These are phyloP conservation scores for Oryzias curvinotus DNA, from an alignment of 2,113 vertebrate genomes.

Conservation along the genomic window DNA sequence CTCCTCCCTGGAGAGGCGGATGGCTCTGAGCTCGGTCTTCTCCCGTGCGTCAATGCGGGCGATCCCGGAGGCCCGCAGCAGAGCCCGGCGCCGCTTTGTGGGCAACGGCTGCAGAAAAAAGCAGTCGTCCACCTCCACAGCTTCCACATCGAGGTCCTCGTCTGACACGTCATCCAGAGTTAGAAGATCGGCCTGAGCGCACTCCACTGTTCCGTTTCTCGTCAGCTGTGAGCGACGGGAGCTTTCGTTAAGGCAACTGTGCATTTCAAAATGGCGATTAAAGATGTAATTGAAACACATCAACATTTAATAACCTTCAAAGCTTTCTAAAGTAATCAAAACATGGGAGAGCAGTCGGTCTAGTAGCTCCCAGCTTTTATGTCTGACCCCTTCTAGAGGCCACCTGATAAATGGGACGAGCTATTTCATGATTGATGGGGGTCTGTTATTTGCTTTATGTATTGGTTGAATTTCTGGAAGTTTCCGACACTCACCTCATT, in stretches of 20 bases:
- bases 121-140: constrained; percentile 94
- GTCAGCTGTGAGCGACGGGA: constrained; percentile 81
- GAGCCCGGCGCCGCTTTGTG: constrained; percentile 90
- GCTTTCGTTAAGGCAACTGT: no score
- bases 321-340: no score
- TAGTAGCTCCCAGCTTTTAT: background rate
- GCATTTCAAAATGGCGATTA: no score
- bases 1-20: constrained; percentile 93
- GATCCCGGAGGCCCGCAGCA: constrained; percentile 91
- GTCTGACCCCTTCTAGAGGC: background rate
- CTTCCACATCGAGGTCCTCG: constrained; percentile 93
- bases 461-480: no score
- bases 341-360: background rate
- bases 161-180: constrained; percentile 94
- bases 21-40: constrained; percentile 91
- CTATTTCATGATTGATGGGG: background rate
- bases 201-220: constrained; percentile 91
- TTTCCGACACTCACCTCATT: no score
- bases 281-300: no score
- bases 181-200: constrained; percentile 88
- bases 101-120: constrained; percentile 97
- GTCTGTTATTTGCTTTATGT: background rate
- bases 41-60: constrained; percentile 93
- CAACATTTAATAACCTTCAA: no score
- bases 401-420: constrained; percentile 10